phyloP scores from a whole-genome alignment of 2,888 invertebrate genomes.

The Cephalotes varians region DNA sequence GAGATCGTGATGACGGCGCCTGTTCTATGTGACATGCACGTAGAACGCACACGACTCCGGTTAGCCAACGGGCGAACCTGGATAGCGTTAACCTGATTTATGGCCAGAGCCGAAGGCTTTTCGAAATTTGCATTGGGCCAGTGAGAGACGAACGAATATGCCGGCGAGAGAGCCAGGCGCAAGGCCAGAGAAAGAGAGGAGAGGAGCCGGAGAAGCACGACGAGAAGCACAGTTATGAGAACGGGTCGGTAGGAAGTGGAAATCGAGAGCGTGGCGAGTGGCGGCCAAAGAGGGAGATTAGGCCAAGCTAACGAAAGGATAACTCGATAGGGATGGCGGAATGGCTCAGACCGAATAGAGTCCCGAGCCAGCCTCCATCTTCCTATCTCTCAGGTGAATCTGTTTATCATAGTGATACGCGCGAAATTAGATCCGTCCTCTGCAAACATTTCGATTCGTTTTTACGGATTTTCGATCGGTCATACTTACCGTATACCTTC shows the following conservation, averaged over 20 bases:
- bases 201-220: not conserved
- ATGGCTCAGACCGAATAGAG: constrained; percentile 48
- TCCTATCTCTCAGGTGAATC: constrained; percentile 51
- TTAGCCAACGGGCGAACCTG: constrained; percentile 47
- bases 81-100: constrained; percentile 79
- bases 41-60: constrained; percentile 47
- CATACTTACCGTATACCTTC: constrained; percentile 55
- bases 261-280: constrained; percentile 16
- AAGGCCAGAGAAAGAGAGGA: not conserved
- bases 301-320: constrained; percentile 59
- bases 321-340: constrained; percentile 59
- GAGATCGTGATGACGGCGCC: constrained; percentile 21
- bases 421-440: constrained; percentile 75
- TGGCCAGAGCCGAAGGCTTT: constrained; percentile 76
- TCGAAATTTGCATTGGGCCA: constrained; percentile 78
- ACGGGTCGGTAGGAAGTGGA: not conserved
- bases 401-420: constrained; percentile 72
- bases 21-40: constrained; percentile 35
- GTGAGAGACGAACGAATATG: constrained; percentile 46
- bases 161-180: constrained; percentile 19
- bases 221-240: constrained; percentile 8
- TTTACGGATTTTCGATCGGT: constrained; percentile 62
- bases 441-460: constrained; percentile 75
- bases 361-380: constrained; percentile 33
- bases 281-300: constrained; percentile 57